A percentile compares a stretch with the other conserved stretches of the same genome.
These are phyloP conservation scores for Haemorhous mexicanus DNA, from an alignment of 2,113 vertebrate genomes.

Conservation along the genomic window DNA sequence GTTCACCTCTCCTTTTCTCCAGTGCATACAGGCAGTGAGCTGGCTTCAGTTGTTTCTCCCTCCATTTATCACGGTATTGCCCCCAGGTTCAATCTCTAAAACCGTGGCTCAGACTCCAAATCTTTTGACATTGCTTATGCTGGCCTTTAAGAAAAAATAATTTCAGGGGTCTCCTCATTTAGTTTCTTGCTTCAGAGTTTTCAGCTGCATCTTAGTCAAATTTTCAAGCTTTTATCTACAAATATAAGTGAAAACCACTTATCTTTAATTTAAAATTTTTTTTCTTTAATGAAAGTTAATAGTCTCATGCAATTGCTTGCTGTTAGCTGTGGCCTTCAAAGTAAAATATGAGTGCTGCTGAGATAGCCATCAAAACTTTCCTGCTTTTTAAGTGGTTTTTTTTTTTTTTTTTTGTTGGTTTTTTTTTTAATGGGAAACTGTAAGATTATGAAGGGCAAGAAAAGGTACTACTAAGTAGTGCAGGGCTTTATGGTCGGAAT, in stretches of 20 bases:
- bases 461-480: not conserved
- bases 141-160: not conserved
- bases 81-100: not conserved
- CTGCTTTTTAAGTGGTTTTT: not conserved
- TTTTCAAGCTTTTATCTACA: not conserved
- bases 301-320: not conserved
- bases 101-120: not conserved
- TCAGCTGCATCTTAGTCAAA: not conserved
- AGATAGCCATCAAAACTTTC: not conserved
- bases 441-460: not conserved
- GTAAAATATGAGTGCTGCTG: not conserved
- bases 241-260: not conserved
- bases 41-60: not conserved
- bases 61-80: not conserved
- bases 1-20: not conserved
- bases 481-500: conserved; percentile 16
- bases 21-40: not conserved
- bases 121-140: not conserved
- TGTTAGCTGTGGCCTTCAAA: not conserved
- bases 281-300: not conserved
- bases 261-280: not conserved
- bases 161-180: not conserved
- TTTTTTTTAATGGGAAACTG: not conserved
- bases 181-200: not conserved
- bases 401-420: not conserved